Conservation (phyloP, 2,888 invertebrate genomes). For the Pterobdella sp. region DNA sequence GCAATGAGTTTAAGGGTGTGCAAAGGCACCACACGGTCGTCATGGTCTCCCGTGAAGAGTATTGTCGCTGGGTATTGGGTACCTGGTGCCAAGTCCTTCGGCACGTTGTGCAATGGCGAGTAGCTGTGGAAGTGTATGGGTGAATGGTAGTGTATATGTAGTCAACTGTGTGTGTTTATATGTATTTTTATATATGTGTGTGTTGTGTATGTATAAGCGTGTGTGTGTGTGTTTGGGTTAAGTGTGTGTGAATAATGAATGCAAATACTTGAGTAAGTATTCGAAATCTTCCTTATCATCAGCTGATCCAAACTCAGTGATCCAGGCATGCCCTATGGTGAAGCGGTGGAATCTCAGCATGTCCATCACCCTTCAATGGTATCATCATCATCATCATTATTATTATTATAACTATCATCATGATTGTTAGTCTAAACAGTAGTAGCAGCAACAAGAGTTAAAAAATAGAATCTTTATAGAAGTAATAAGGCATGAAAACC, state of each 20-base stretch:
- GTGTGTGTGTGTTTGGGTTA: slow-evolving; percentile 2
- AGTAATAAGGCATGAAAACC: too few relatives aligned
- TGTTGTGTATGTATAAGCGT: neutral
- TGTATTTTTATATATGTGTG: neutral
- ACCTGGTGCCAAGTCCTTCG: slow-evolving; percentile 55
- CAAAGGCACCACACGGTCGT: slow-evolving; percentile 92
- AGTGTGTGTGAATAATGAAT: neutral
- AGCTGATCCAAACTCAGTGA: slow-evolving; percentile 85
- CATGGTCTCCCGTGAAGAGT: slow-evolving; percentile 91
- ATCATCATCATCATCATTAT: neutral
- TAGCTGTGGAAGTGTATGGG: slow-evolving; percentile 50
- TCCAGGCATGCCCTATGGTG: slow-evolving; percentile 94
- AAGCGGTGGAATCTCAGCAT: slow-evolving; percentile 93
- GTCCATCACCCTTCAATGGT: slow-evolving; percentile 72
- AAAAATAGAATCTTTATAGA: too few relatives aligned
- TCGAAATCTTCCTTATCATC: slow-evolving; percentile 75
- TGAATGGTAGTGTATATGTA: neutral
- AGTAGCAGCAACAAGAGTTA: too few relatives aligned
- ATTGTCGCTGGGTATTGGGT: slow-evolving; percentile 80
- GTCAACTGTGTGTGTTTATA: neutral
- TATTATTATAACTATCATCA: neutral
- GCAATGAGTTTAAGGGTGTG: slow-evolving; percentile 93
- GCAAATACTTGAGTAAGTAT: slow-evolving; percentile 53
- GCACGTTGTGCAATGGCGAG: slow-evolving; percentile 88
- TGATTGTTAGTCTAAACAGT: neutral